Base-by-base conservation (phyloP, 2,888 invertebrate genomes). In the Sminthurinus aureus region DNA sequence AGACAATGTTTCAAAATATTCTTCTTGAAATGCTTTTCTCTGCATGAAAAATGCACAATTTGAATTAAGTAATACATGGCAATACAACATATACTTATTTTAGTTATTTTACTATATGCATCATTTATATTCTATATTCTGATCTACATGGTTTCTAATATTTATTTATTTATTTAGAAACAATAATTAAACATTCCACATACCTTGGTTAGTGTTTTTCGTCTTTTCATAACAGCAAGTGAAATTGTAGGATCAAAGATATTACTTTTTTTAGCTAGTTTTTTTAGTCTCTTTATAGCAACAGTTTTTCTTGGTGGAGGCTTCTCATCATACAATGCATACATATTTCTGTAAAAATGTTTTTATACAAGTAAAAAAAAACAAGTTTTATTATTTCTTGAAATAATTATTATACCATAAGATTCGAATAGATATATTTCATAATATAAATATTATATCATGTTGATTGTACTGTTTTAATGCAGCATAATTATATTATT, bases 11-110 rank as follows among this genome's bases (percentile, higher is more conserved):
- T 64, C 74, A 3, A 83, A 66, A 79, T 84, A 81, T 52, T 81
- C 78, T 26, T 69, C 0, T 58, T 66, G 77, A 38, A 77, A 81
- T 12, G 85, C 85, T 78, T 81, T 76, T 67, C 51, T 80, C 84
- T 84, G 26, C n/a, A n/a, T n/a, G n/a, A n/a, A n/a, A n/a, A n/a
- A n/a, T n/a, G n/a, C n/a, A n/a, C n/a, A n/a, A n/a, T n/a, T n/a
- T n/a, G n/a, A n/a, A n/a, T n/a, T n/a, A n/a, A n/a, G n/a, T n/a
- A n/a, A n/a, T n/a, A n/a, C n/a, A n/a, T n/a, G n/a, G n/a, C n/a
- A n/a, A n/a, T n/a, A n/a, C n/a, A n/a, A n/a, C n/a, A n/a, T n/a
- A n/a, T n/a, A n/a, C n/a, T n/a, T n/a, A n/a, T n/a, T n/a, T n/a
- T n/a, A 69, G 77, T n/a, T 51, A 12, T 73, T 22, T 3, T 38